Evolutionary conservation across 2,113 vertebrate species (phyloP).

Genomic region (Menidia beryllina): DNA sequence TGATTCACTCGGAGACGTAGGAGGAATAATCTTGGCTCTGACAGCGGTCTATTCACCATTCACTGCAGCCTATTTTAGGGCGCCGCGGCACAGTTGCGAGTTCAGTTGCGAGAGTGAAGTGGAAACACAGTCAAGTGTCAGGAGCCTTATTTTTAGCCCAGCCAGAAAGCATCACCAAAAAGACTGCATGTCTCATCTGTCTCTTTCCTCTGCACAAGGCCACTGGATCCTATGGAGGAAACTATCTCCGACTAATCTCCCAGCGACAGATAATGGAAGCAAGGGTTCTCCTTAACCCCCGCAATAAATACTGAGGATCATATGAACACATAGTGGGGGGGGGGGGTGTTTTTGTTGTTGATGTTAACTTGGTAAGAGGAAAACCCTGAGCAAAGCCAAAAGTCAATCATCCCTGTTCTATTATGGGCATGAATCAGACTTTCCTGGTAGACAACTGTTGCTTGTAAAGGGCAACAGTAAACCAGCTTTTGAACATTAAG

Average conservation of each 20-base stretch:
- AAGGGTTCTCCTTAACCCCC: conserved; percentile 48
- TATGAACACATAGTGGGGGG: conserved; percentile 18
- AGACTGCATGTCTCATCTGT: conserved; percentile 68
- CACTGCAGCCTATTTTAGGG: conserved; percentile 79
- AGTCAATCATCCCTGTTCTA: conserved; percentile 63
- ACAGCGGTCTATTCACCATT: conserved; percentile 64
- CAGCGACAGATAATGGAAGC: conserved; percentile 52
- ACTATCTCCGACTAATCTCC: conserved; percentile 67
- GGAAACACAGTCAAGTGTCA: conserved; percentile 84
- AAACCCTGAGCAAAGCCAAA: conserved; percentile 62
- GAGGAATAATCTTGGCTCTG: conserved; percentile 68
- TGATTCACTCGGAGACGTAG: conserved; percentile 69
- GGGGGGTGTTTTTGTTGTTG: conserved; percentile 51
- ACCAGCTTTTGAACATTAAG: conserved; percentile 19
- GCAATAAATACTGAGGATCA: conserved; percentile 49
- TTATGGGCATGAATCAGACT: conserved; percentile 63
- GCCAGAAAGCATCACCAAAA: conserved; percentile 74
- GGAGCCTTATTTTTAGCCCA: conserved; percentile 81
- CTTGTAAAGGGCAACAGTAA: conserved; percentile 42
- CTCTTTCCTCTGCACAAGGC: conserved; percentile 59
- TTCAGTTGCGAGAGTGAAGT: conserved; percentile 77
- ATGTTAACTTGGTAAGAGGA: conserved; percentile 57
- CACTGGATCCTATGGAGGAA: conserved; percentile 49
- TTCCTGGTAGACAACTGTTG: conserved; percentile 62
- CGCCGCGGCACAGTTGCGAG: conserved; percentile 66